Evolutionary conservation across 1,140 invertebrate genomes (phyloP).

Genomic region (Diploscapter pachys): DNA sequence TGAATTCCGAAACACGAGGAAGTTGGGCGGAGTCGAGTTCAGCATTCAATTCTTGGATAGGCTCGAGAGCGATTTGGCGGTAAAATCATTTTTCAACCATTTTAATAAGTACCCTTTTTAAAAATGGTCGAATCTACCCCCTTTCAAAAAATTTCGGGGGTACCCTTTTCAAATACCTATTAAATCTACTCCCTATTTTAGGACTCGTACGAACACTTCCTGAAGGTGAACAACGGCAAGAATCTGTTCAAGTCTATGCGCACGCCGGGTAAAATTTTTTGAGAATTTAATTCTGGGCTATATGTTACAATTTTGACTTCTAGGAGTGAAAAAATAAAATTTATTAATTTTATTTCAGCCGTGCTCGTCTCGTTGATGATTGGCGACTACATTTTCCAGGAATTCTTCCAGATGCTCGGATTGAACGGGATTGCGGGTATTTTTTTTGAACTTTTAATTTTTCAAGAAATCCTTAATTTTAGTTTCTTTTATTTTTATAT

Average conservation of each 20-base stretch:
- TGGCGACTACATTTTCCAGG: constrained; percentile 55
- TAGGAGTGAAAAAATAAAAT: no score
- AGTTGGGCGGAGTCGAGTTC: constrained; percentile 55
- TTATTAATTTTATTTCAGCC: constrained; percentile 16
- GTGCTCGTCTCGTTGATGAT: constrained; percentile 53
- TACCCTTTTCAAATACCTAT: constrained; percentile 1
- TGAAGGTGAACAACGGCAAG: constrained; percentile 53
- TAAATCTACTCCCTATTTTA: constrained; percentile 24
- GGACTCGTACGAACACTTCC: constrained; percentile 50
- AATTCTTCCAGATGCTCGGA: constrained; percentile 56
- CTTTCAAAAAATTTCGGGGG: no score
- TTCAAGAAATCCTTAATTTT: background rate
- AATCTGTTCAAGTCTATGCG: constrained; percentile 59
- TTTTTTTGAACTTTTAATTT: background rate
- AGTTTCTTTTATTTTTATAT: no score
- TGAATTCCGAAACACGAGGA: constrained; percentile 50
- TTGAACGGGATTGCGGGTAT: constrained; percentile 45
- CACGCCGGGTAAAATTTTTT: constrained; percentile 35
- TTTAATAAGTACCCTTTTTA: no score
- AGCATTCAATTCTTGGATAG: constrained; percentile 52
- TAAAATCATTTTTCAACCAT: constrained; percentile 5
- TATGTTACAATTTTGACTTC: no score
- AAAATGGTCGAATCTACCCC: no score
- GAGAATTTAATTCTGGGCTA: no score
- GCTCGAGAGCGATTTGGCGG: constrained; percentile 53